Percentiles rank a stretch among this genome's conserved stretches.
phyloP scores from a whole-genome alignment of 2,888 invertebrate species.

The Bombyx huttoni region DNA sequence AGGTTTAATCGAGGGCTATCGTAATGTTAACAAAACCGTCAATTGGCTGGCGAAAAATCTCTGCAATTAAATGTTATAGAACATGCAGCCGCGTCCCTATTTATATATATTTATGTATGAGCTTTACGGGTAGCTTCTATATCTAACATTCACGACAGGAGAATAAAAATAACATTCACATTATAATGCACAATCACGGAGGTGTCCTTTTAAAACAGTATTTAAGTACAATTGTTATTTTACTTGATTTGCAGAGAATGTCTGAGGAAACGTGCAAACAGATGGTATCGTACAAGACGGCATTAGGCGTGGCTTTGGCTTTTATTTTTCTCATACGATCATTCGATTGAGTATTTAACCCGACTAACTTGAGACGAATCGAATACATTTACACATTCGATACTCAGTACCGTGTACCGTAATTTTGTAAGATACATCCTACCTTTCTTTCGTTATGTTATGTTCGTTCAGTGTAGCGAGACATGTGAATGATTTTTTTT shows the following conservation, averaged over 20 bases:
- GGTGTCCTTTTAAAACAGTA: not conserved
- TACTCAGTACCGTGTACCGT: conserved; percentile 20
- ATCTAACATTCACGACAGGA: conserved; percentile 2
- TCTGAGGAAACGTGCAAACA: conserved; percentile 88
- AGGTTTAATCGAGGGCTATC: too few species aligned
- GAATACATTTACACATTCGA: conserved; percentile 41
- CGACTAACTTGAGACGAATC: conserved; percentile 54
- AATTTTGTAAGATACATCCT: conserved; percentile 32
- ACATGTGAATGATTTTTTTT: conserved; percentile 50
- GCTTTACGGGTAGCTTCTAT: conserved; percentile 18
- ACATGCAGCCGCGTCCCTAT: not conserved
- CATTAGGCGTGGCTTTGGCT: conserved; percentile 71
- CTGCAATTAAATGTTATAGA: not conserved
- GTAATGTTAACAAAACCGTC: too few species aligned
- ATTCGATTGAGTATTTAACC: conserved; percentile 64
- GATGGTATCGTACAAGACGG: conserved; percentile 76
- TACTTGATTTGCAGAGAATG: conserved; percentile 84
- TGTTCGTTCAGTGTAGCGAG: conserved; percentile 61
- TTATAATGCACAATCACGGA: too few species aligned
- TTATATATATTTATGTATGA: conserved; percentile 5
- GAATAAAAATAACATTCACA: conserved; percentile 20
- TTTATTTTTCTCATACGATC: conserved; percentile 58
- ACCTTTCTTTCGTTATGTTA: conserved; percentile 46
- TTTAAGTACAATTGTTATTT: conserved; percentile 50
- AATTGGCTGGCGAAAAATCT: too few species aligned